Percentiles rank a stretch among this genome's conserved stretches.
phyloP scores from a whole-genome alignment of 1,140 invertebrate species.

The Plodia interpunctella region DNA sequence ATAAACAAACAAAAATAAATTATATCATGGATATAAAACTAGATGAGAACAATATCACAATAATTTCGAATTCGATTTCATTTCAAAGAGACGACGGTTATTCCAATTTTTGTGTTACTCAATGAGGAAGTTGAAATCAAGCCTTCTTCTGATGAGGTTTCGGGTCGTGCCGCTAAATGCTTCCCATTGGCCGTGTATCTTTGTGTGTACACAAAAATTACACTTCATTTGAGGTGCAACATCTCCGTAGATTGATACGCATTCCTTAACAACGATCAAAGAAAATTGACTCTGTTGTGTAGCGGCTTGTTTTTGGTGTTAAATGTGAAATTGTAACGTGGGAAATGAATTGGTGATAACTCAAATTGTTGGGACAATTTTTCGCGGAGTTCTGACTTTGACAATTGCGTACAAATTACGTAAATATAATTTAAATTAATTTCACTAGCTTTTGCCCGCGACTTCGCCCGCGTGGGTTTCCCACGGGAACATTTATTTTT shows the following conservation, averaged over 20 bases:
- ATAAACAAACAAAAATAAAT: no score
- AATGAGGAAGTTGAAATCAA: background rate
- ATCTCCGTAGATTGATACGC: conserved; percentile 47
- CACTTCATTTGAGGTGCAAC: conserved; percentile 40
- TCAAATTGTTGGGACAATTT: no score
- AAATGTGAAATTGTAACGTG: background rate
- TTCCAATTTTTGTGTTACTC: background rate
- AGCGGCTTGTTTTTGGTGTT: background rate
- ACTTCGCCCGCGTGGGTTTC: conserved; percentile 9
- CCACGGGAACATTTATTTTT: no score
- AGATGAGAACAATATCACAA: no score
- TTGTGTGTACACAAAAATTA: conserved; percentile 53
- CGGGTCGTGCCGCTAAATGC: conserved; percentile 36
- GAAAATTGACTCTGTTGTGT: background rate
- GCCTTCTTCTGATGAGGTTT: background rate
- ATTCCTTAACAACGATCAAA: background rate
- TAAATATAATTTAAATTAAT: no score
- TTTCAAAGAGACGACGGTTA: no score
- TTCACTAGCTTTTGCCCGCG: conserved; percentile 11
- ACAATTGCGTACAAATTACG: no score
- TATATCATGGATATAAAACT: no score
- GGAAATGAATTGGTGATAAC: background rate
- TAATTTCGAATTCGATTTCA: no score
- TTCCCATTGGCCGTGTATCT: conserved; percentile 37
- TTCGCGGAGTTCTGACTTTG: no score